Evolutionary conservation across 2,888 invertebrate genomes (phyloP).

Genomic region (Oxystoma pomonae): DNA sequence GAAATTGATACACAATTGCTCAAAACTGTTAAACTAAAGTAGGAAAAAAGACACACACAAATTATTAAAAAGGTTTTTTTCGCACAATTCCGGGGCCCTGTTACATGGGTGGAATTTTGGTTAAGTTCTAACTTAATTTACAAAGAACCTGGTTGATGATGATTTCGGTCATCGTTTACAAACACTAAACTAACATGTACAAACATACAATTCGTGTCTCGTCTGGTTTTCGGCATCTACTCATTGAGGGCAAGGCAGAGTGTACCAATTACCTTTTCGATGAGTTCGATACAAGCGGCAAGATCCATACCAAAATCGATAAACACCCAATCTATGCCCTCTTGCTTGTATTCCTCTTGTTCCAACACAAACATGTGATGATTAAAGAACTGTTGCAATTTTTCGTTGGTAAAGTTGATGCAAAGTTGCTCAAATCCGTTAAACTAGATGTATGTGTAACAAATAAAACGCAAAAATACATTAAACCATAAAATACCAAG

Average conservation of each 20-base stretch:
- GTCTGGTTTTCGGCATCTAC: neutral
- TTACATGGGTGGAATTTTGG: constrained; percentile 19
- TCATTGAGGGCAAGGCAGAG: neutral
- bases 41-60: constrained; percentile 29
- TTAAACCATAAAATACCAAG: too few species aligned
- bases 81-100: constrained; percentile 15
- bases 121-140: neutral
- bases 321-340: constrained; percentile 94
- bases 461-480: neutral
- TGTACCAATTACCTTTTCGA: constrained; percentile 75
- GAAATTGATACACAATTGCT: constrained; percentile 98
- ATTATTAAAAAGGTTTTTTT: constrained; percentile 9
- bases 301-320: constrained; percentile 98
- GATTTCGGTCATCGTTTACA: neutral
- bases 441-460: constrained; percentile 59
- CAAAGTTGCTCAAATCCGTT: constrained; percentile 98
- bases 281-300: constrained; percentile 91
- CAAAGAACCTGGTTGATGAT: neutral
- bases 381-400: constrained; percentile 97
- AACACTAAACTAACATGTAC: neutral
- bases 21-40: constrained; percentile 86
- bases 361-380: constrained; percentile 98
- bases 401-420: constrained; percentile 98
- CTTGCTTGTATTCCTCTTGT: constrained; percentile 93
- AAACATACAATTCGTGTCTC: neutral